Conservation (phyloP, 2,113 vertebrate genomes). For the Saimiri boliviensis region DNA sequence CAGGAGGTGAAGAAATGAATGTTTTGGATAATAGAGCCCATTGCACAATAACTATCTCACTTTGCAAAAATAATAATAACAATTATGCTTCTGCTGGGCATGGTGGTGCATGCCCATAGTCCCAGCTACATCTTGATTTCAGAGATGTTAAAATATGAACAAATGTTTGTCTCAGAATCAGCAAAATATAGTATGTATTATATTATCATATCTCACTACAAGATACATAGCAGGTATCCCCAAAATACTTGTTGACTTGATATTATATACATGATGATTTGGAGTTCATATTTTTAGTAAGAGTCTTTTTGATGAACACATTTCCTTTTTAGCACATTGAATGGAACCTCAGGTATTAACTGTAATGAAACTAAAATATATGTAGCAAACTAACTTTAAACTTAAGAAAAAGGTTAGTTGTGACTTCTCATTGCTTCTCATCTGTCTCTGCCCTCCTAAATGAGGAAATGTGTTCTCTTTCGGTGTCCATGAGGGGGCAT, state of each 20-base stretch:
- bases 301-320: not conserved
- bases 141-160: conserved; percentile 5
- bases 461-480: no score
- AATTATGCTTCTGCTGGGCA: not conserved
- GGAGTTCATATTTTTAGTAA: not conserved
- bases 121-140: not conserved
- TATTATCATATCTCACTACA: not conserved
- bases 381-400: not conserved
- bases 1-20: not conserved
- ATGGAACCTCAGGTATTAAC: not conserved
- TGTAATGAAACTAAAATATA: conserved; percentile 20
- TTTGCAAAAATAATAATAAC: conserved; percentile 14
- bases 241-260: conserved; percentile 13
- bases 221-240: not conserved
- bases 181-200: not conserved
- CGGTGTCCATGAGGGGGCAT: no score
- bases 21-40: not conserved
- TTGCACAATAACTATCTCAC: not conserved
- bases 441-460: not conserved
- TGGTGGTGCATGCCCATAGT: not conserved
- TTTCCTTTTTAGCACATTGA: not conserved
- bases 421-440: not conserved
- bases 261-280: not conserved
- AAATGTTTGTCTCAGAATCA: not conserved
- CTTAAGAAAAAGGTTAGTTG: not conserved